phyloP scores from a whole-genome alignment of 2,888 invertebrate species.

The Dione vanillae region DNA sequence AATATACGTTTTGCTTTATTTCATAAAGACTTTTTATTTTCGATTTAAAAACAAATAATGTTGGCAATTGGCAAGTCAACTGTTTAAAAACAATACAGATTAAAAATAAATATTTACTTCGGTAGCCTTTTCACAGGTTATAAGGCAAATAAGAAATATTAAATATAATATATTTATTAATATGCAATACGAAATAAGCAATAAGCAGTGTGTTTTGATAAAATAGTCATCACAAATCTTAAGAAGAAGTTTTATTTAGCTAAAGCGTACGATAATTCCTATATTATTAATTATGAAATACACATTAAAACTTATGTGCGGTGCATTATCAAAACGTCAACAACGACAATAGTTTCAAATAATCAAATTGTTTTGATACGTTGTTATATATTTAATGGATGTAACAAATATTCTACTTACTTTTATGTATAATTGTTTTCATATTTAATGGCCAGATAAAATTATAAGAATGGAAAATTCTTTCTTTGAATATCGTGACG shows the following conservation, averaged over 20 bases:
- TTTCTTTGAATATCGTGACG: constrained; percentile 73
- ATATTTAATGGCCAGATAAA: constrained; percentile 3
- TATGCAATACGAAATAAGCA: too few relatives aligned
- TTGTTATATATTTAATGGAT: constrained; percentile 13
- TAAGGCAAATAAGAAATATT: not conserved
- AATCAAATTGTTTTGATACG: constrained; percentile 32
- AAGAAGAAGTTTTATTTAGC: not conserved
- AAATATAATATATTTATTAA: too few relatives aligned
- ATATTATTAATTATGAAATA: not conserved
- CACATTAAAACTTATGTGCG: not conserved
- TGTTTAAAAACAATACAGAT: constrained; percentile 16
- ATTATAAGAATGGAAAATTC: constrained; percentile 68
- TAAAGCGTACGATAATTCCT: not conserved
- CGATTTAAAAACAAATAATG: not conserved
- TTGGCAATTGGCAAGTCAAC: not conserved
- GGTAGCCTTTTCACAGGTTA: constrained; percentile 3
- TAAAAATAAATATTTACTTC: not conserved
- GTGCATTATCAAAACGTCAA: constrained; percentile 30
- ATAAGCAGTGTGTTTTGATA: too few relatives aligned
- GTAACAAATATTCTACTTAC: constrained; percentile 10
- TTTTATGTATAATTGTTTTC: constrained; percentile 20
- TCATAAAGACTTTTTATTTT: constrained; percentile 5
- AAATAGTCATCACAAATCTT: too few relatives aligned
- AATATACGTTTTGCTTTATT: not conserved
- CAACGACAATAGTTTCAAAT: constrained; percentile 37